These are phyloP conservation scores for Myzus persicae DNA, from an alignment of 1,140 invertebrate genomes.

Conservation along the genomic window DNA sequence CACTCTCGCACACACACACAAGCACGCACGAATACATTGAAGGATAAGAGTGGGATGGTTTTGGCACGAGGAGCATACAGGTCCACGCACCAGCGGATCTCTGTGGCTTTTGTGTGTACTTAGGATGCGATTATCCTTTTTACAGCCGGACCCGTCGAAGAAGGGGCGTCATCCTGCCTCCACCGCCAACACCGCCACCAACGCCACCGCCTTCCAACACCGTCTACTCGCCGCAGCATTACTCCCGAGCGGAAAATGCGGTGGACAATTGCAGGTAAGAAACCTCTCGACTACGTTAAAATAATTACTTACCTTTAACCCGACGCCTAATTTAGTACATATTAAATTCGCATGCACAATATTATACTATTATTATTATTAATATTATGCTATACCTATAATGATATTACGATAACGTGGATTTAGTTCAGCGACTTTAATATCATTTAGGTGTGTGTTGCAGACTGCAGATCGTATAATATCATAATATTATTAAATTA, in stretches of 20 bases:
- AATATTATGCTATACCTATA: neutral
- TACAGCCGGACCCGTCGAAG: slow-evolving; percentile 15
- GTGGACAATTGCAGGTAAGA: slow-evolving; percentile 37
- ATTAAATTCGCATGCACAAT: neutral
- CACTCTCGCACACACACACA: too few species aligned
- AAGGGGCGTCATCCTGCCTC: neutral
- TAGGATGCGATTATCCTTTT: slow-evolving; percentile 34
- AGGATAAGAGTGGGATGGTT: slow-evolving; percentile 24
- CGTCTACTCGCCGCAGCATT: neutral
- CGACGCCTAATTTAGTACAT: neutral
- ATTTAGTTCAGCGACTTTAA: neutral
- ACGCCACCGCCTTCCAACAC: neutral
- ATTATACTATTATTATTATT: too few species aligned
- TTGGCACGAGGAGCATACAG: neutral
- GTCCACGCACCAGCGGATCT: neutral
- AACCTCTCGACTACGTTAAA: neutral
- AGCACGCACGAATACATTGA: neutral
- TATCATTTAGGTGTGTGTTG: neutral
- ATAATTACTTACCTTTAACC: neutral
- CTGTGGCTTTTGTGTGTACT: neutral
- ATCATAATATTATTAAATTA: slow-evolving; percentile 10
- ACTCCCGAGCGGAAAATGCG: neutral
- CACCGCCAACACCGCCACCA: neutral
- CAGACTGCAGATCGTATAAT: neutral
- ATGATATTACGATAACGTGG: neutral